phyloP scores from a whole-genome alignment of 2,797 vertebrate species.

The Anguilla obscura region DNA sequence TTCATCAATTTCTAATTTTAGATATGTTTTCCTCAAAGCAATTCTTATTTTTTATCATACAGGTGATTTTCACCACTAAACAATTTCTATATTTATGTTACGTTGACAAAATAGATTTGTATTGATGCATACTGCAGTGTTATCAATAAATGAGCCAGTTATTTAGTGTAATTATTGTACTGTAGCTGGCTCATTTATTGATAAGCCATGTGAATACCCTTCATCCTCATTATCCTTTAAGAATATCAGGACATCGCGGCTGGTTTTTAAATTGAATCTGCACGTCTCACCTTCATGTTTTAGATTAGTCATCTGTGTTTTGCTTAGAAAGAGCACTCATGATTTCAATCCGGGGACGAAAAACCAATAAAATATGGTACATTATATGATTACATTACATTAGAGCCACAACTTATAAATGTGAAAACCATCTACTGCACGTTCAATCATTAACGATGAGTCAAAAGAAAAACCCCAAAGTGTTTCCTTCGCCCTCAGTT shows the following conservation, averaged over 20 bases:
- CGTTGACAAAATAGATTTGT: not conserved
- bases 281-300: not conserved
- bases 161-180: too few species aligned
- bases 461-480: not conserved
- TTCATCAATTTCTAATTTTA: not conserved
- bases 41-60: not conserved
- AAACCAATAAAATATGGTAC: not conserved
- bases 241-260: not conserved
- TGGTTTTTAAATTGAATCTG: not conserved
- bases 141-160: too few species aligned
- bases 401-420: not conserved
- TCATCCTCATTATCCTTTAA: not conserved
- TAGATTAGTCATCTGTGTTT: not conserved
- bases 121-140: too few species aligned
- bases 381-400: not conserved
- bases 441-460: not conserved
- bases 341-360: not conserved
- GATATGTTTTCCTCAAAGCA: not conserved
- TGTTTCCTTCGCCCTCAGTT: not conserved
- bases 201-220: not conserved
- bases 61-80: not conserved
- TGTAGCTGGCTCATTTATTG: too few species aligned
- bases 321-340: not conserved
- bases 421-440: not conserved
- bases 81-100: not conserved